These are phyloP conservation scores for Mycalesis mineus DNA, from an alignment of 2,888 invertebrate species.

Conservation along the genomic window DNA sequence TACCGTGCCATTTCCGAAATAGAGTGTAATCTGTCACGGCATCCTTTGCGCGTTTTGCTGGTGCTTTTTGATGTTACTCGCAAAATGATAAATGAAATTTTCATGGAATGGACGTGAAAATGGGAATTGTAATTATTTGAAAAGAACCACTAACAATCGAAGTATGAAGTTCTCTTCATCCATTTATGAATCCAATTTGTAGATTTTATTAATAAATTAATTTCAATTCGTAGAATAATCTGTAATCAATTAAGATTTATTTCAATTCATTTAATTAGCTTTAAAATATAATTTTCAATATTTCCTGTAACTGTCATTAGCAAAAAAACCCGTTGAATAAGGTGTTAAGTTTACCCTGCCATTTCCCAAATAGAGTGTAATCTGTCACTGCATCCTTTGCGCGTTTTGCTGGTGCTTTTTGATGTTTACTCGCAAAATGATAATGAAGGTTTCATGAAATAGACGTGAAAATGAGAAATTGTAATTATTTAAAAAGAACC, in stretches of 20 bases:
- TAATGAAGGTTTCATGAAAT: background rate
- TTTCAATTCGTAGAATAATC: no score
- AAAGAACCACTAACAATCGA: no score
- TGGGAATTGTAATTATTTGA: no score
- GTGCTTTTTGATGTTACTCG: background rate
- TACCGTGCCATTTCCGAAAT: constrained; percentile 58
- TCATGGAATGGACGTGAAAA: background rate
- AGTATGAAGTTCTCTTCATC: no score
- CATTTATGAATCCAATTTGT: no score
- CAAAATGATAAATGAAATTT: background rate
- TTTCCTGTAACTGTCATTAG: constrained; percentile 71
- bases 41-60: constrained; percentile 16
- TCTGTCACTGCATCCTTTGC: constrained; percentile 48
- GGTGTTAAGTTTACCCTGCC: constrained; percentile 66
- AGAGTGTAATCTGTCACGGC: constrained; percentile 57
- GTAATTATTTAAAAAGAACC: no score
- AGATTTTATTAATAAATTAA: no score
- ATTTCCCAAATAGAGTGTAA: constrained; percentile 56
- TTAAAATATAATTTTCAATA: no score
- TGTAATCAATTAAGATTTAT: no score
- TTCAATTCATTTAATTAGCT: no score
- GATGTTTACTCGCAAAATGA: background rate
- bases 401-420: constrained; percentile 1
- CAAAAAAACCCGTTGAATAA: constrained; percentile 71
- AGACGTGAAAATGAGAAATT: background rate